phyloP scores from a whole-genome alignment of 2,113 vertebrate species.

The Okapia johnstoni region DNA sequence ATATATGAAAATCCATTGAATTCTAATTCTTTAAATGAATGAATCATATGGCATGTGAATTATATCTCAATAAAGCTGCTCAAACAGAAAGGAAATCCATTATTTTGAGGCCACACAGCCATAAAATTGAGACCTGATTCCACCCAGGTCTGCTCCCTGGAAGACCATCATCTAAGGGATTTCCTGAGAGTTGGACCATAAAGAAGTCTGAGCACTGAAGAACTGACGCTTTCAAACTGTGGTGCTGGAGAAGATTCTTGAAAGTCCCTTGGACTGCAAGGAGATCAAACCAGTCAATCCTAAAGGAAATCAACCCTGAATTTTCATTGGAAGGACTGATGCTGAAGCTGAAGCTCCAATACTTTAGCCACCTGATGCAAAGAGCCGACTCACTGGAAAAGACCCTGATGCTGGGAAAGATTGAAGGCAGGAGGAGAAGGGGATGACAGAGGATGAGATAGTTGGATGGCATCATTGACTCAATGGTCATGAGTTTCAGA shows the following conservation, averaged over 20 bases:
- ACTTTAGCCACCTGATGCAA: background rate
- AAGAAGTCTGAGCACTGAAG: background rate
- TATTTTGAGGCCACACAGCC: background rate
- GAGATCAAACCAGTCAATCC: background rate
- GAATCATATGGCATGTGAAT: accelerated
- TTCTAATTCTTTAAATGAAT: background rate
- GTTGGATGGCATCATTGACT: background rate
- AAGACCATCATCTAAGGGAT: no score
- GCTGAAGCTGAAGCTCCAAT: background rate
- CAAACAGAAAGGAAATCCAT: background rate
- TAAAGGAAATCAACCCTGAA: background rate
- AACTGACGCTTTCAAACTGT: background rate
- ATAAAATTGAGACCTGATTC: accelerated
- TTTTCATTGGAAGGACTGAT: background rate
- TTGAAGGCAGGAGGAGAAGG: background rate
- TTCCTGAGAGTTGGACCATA: background rate
- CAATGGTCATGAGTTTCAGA: background rate
- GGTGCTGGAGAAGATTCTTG: background rate
- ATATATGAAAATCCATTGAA: background rate
- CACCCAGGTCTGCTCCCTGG: background rate
- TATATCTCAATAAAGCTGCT: background rate
- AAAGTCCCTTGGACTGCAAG: background rate
- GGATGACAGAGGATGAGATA: background rate
- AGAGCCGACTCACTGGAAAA: background rate
- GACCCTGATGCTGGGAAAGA: background rate